These are phyloP conservation scores for Poeciliopsis paucimaculata DNA, from an alignment of 2,797 vertebrate genomes.

Conservation along the genomic window DNA sequence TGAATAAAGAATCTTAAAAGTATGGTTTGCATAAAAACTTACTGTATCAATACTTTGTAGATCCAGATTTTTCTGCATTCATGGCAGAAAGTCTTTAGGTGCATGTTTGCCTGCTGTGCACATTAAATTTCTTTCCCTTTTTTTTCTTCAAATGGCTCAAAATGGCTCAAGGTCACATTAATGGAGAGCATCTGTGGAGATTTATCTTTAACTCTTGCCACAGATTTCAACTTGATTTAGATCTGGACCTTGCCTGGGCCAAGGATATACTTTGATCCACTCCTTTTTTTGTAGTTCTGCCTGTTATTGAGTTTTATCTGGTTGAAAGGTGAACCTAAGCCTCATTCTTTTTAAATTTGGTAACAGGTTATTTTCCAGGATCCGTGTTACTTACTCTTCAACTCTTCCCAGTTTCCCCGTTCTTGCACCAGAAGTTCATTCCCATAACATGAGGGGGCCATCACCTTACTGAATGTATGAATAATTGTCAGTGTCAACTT, in stretches of 20 bases:
- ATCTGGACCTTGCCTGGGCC: not conserved
- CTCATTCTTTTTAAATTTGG: not conserved
- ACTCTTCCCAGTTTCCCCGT: not conserved
- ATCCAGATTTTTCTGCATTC: not conserved
- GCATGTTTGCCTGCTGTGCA: not conserved
- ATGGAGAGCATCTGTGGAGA: not conserved
- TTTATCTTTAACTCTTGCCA: not conserved
- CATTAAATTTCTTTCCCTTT: not conserved
- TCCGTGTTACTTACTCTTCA: not conserved
- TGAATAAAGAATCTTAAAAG: not conserved
- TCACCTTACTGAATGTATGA: not conserved
- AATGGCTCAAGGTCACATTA: not conserved
- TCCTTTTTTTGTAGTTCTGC: not conserved
- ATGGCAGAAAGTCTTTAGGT: not conserved
- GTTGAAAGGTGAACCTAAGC: not conserved
- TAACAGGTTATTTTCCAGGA: not conserved
- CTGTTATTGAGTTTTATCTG: not conserved
- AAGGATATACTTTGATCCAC: not conserved
- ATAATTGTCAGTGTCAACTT: not conserved
- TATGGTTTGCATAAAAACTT: not conserved
- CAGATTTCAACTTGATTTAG: not conserved
- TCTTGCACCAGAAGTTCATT: not conserved
- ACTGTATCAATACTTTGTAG: not conserved
- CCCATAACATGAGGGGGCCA: not conserved
- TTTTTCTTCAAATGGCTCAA: not conserved